Evolutionary conservation across 2,113 vertebrate species (phyloP).

Genomic region (Geothlypis trichas): DNA sequence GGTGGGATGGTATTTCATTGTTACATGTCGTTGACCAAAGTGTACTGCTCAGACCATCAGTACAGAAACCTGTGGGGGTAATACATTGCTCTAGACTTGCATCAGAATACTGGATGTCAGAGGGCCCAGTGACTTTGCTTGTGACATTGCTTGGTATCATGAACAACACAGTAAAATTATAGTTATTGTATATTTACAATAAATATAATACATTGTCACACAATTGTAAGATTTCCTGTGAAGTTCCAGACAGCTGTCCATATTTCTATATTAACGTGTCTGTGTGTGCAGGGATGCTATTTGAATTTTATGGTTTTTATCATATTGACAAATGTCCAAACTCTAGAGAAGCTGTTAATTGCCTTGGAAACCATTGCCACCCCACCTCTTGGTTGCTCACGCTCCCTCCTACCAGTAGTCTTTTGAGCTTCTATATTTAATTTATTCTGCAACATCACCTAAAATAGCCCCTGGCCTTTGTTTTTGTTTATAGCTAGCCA

Average conservation of each 20-base stretch:
- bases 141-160: neutral
- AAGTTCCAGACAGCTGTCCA: neutral
- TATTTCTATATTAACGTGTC: neutral
- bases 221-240: neutral
- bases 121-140: neutral
- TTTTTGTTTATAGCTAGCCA: neutral
- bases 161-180: neutral
- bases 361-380: neutral
- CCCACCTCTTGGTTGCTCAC: neutral
- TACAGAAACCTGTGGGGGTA: neutral
- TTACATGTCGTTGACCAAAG: neutral
- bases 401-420: neutral
- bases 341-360: neutral
- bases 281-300: neutral
- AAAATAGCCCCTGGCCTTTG: neutral
- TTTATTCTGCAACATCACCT: neutral
- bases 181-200: neutral
- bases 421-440: neutral
- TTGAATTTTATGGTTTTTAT: neutral
- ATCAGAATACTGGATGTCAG: neutral
- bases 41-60: neutral
- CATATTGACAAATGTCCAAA: neutral
- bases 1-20: neutral
- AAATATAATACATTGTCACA: neutral
- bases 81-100: neutral